Evolutionary conservation across 2,113 vertebrate genomes (phyloP), one percentile per base, ranked within the genome.

Genomic region (Chloropsis cyanopogon): DNA sequence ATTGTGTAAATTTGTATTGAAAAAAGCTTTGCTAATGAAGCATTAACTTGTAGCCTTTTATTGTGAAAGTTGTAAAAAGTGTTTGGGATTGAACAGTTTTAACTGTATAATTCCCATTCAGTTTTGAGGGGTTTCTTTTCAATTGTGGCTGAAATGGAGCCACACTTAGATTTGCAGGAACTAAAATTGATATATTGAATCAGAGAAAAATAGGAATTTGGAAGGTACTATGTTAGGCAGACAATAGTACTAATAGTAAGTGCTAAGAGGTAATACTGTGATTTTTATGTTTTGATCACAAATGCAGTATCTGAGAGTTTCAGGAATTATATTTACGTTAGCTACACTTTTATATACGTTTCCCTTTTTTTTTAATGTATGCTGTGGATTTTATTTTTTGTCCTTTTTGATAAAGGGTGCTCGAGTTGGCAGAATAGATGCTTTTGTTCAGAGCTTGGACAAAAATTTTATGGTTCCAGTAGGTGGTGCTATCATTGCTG

Each of bases 401-500:
- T 78, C 39, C 33, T 79, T 50, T 86, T 78, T 89, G 70, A 37
- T 41, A 86, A 93, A 99, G 99, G 99, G 98, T 8, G 98, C 99
- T 66, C 98, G 98, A 28, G 97, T 99, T 59, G 99, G 99, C 87
- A 98, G 99, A 97, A 98, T 99, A 29, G 99, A 99, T 39, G 99
- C 98, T 87, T 99, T 99, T 94, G 98, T 99, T n/a, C 99, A 99
- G 97, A 99, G 99, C 96, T 96, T 99, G 98, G 99, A 99, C 97
- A 99, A 99, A 98, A 99, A 99, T 98, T 99, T 99, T 75, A 99
- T 99, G 99, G 99, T 99, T 97, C 99, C 99, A 97, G 99, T 99
- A 98, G 99, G 99, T 98, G 99, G 99, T 49, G 99, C 99, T 97
- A 97, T 99, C 92, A 99, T 99, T 90, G 99, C 99, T 97, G 99